These are phyloP conservation scores for Leptothorax acervorum DNA, from an alignment of 2,888 invertebrate species.

Conservation along the genomic window DNA sequence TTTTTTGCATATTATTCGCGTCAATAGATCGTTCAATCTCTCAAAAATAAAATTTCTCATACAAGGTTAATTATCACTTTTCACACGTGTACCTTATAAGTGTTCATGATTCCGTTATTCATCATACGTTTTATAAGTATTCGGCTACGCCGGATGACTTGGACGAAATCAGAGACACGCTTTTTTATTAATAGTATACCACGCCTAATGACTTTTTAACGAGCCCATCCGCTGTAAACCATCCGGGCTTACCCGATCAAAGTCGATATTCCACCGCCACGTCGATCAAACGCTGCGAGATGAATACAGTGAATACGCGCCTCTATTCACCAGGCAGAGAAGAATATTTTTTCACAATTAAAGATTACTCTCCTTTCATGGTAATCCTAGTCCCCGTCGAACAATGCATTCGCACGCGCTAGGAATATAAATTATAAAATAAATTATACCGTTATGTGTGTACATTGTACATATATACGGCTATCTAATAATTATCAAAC, in stretches of 20 bases:
- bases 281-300: conserved; percentile 36
- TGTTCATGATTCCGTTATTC: conserved; percentile 24
- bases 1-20: background rate
- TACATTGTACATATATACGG: background rate
- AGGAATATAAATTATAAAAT: conserved; percentile 30
- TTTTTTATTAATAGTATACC: conserved; percentile 35
- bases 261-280: conserved; percentile 32
- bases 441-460: background rate
- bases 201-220: conserved; percentile 50
- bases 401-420: background rate
- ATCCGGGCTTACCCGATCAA: conserved; percentile 27
- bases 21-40: background rate
- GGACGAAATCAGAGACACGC: conserved; percentile 31
- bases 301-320: conserved; percentile 21
- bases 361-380: conserved; percentile 36
- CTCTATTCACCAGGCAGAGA: conserved; percentile 5
- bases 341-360: conserved; percentile 27
- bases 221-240: conserved; percentile 25
- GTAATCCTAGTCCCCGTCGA: background rate
- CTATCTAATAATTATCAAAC: conserved; percentile 23
- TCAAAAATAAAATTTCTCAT: background rate
- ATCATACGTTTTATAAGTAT: background rate
- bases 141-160: conserved; percentile 20
- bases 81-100: background rate
- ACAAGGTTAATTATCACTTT: conserved; percentile 5